phyloP scores from a whole-genome alignment of 2,797 vertebrate species.

The Pampus argenteus region DNA sequence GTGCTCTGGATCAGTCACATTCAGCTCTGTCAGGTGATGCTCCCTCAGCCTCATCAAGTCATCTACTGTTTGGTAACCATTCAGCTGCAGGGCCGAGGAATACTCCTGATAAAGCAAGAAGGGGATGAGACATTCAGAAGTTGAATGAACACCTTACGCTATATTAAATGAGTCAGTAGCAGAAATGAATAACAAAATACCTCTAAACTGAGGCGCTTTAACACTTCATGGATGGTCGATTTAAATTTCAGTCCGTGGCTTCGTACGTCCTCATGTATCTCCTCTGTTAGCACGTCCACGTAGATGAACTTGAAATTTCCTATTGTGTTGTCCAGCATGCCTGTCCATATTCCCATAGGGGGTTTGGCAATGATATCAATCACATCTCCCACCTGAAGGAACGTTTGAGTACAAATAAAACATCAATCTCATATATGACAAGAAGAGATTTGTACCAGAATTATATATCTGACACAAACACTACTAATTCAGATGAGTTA shows the following conservation, averaged over 20 bases:
- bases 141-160: background rate
- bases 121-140: background rate
- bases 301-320: slow-evolving; percentile 98
- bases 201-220: slow-evolving; percentile 88
- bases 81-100: slow-evolving; percentile 86
- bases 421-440: background rate
- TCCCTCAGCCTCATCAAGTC: slow-evolving; percentile 91
- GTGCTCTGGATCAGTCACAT: slow-evolving; percentile 90
- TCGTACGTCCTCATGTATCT: slow-evolving; percentile 80
- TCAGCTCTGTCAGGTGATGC: slow-evolving; percentile 89
- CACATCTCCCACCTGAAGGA: slow-evolving; percentile 90
- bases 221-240: slow-evolving; percentile 87
- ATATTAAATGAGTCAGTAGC: background rate
- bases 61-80: slow-evolving; percentile 91
- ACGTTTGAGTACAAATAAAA: background rate
- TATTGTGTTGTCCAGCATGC: slow-evolving; percentile 90
- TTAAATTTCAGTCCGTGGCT: slow-evolving; percentile 75
- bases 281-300: slow-evolving; percentile 89
- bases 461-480: background rate
- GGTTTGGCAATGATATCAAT: slow-evolving; percentile 95
- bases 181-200: slow-evolving; percentile 68
- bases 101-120: slow-evolving; percentile 83
- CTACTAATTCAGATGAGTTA: background rate
- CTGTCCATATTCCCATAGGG: slow-evolving; percentile 96
- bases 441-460: background rate